Evolutionary conservation across 2,113 vertebrate species (phyloP), one percentile per base, ranked within the genome.

Genomic region (Sander lucioperca): DNA sequence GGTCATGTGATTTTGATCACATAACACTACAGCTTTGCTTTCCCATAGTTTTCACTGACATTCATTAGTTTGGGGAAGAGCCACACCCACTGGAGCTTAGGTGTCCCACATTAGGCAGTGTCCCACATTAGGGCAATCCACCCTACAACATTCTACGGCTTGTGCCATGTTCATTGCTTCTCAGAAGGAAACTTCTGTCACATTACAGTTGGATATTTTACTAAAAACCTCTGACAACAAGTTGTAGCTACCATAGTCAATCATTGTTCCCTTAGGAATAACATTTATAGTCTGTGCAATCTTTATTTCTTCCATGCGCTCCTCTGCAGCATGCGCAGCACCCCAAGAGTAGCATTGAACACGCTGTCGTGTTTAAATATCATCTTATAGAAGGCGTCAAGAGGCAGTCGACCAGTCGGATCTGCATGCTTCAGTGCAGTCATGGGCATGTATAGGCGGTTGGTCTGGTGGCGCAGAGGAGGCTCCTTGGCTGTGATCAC

Each of bases 401-500:
- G 92, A 0, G 96, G 95, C 39, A 97, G 89, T 0, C 88, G 80
- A 7, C 96, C 96, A 0, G 94, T 95, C 3, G 96, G 94, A 61
- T 97, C 95, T 0, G 94, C 83, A 0, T 95, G 93, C 58, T 95
- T 96, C 83, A 97, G 93, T 0, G 92, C 91, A 0, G 91, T 95
- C 93, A 97, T 59, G 0, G 94, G 94, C 0, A 69, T 77, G 86
- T 97, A 97, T 6, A 96, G 92, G 2, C 25, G 0, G 30, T 97
- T 97, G 76, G 96, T 97, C 87, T 96, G 96, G 11, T 90, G 92
- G 36, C 96, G 96, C 76, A 97, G 93, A 0, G 95, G 93, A 0
- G 96, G 96, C 0, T 94, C 91, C 23, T 83, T 19, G 0, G 88
- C 86, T 2, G 86, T 30, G 45, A 97, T 96, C 83, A 97, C 91